Evolutionary conservation across 2,113 vertebrate species (phyloP), one percentile per base, ranked within the genome.

Genomic region (Piliocolobus tephrosceles): DNA sequence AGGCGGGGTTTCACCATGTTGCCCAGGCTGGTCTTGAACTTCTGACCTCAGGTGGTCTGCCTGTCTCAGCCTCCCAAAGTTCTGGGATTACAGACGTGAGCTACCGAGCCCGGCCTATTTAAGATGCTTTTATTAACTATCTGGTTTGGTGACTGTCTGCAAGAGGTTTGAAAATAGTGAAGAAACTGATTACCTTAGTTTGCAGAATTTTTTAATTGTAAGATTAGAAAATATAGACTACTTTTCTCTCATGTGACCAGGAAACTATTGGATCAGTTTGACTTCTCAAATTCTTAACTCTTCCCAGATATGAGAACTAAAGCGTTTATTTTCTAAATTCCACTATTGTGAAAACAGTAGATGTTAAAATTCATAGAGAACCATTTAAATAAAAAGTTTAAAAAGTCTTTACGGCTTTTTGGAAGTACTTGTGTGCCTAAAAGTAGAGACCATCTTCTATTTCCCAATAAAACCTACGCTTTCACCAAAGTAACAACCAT

Each of bases 131-230:
- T 70, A 83, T 82, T 55, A 70, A 52, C 50, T 90, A 18, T 85
- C 50, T 96, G 92, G 17, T 68, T 94, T 95, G 68, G 43, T 96
- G 88, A 30, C 83, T 94, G 27, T 86, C 47, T 95, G 5, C 23
- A 86, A 89, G 40, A 93, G 43, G 38, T 76, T 96, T 93, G 64
- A 88, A 96, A 84, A 90, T 64, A 88, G 82, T 55, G 27, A 87
- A 92, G 66, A 82, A 55, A 12, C 57, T 43, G 35, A 82, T 96
- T 81, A 66, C 43, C 20, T 16, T 89, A 76, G 20, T 64, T 96
- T 91, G 45, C 27, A 90, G 27, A 88, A 45, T 50, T 91, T 85
- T 96, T 75, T 58, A 68, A 45, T 22, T 79, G 23, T 27, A 86
- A 92, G 18, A n/a, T 79, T 93, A 76, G n/a, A 68, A 97, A 95